Evolutionary conservation across 2,888 invertebrate genomes (phyloP), one percentile per base, ranked within the genome.

Genomic region (Melanostoma mellinum): DNA sequence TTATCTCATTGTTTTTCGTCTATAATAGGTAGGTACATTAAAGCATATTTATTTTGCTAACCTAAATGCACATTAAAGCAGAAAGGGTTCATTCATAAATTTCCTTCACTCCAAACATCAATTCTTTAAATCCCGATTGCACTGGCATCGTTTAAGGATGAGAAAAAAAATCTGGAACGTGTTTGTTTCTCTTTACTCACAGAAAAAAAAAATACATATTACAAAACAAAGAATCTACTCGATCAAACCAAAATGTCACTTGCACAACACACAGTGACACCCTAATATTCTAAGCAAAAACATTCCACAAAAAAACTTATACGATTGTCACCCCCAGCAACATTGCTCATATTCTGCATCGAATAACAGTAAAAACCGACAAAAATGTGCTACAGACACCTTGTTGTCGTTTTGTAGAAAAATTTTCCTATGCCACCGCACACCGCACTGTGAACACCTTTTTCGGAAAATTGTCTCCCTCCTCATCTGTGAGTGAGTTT

Each of bases 221-320:
- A 20, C 20, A 74, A 80, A 72, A 60, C 67, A 81, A 84, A 67
- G 79, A 79, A 82, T 79, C 74, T 74, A 84, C 84, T 84, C 84
- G 79, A 84, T 84, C 84, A 84, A 84, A 79, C 79, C 74, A 32
- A 63, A 84, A 74, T 75, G 84, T 84, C 84, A 84, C 74, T 84
- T 84, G 74, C 84, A 79, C 65, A 53, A 73, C 74, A 73, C 74
- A 79, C 52, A 38, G 52, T 44, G 61, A 73, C 82, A 82, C 82
- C 82, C 82, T 82, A 73, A 77, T 77, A 77, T 82, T 38, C 72
- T 63, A 73, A 68, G 6, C 75, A 63, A 71, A 55, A 76, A 60
- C 80, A 68, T 80, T 75, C 75, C 69, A 53, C 67, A 60, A 61
- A 4, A 68, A 65, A 78, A 61, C 50, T 35, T 68, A 42, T 60